phyloP scores from a whole-genome alignment of 2,797 vertebrate species.

The Acanthornis magna region DNA sequence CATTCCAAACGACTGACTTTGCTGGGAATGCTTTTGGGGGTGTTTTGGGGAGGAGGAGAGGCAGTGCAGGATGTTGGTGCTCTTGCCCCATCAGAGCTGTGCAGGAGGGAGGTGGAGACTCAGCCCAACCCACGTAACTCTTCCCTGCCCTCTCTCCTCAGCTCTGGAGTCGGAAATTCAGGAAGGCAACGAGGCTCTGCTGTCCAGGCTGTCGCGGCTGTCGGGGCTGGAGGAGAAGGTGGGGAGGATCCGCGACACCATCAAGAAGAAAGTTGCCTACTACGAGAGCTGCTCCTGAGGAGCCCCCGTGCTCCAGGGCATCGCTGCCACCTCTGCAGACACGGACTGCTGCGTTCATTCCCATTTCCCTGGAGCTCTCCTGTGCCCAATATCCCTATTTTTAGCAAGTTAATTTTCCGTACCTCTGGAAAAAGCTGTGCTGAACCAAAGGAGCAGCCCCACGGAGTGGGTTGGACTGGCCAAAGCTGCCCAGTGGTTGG shows the following conservation, averaged over 20 bases:
- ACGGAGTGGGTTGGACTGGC: neutral
- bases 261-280: conserved; percentile 67
- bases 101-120: neutral
- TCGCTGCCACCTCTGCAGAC: neutral
- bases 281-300: conserved; percentile 77
- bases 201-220: conserved; percentile 74
- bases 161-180: conserved; percentile 82
- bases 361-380: neutral
- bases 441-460: neutral
- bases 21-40: neutral
- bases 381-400: neutral
- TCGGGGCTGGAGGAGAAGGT: conserved; percentile 77
- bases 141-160: conserved; percentile 54
- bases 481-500: neutral
- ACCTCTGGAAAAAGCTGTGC: neutral
- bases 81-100: neutral
- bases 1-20: neutral
- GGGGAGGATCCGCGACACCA: conserved; percentile 72
- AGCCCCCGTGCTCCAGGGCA: neutral
- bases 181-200: conserved; percentile 73
- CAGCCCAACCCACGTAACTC: neutral
- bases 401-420: neutral
- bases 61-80: neutral
- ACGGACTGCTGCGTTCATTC: neutral
- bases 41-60: neutral